Conservation (phyloP, 2,113 vertebrate genomes). For the Pantherophis guttatus region DNA sequence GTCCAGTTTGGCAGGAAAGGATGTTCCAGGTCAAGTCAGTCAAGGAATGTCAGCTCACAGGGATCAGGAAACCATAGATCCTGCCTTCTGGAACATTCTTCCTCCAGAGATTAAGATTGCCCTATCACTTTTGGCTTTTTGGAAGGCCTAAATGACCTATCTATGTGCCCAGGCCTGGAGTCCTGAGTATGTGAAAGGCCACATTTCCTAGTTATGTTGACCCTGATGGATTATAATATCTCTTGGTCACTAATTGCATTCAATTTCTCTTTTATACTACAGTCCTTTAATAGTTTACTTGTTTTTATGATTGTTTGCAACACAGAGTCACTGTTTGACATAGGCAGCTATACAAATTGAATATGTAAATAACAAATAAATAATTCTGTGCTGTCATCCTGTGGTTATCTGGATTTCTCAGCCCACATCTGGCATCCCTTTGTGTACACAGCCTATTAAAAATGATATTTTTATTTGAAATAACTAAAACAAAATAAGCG, state of each 20-base stretch:
- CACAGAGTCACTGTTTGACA: not conserved
- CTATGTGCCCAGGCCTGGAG: not conserved
- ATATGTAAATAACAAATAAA: not conserved
- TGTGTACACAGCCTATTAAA: not conserved
- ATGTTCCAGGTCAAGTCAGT: not conserved
- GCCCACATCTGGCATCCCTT: not conserved
- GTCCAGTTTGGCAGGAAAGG: not conserved
- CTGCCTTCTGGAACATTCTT: not conserved
- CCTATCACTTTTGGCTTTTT: not conserved
- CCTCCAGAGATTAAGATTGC: not conserved
- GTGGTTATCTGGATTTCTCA: not conserved
- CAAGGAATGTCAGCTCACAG: not conserved
- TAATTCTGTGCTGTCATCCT: not conserved
- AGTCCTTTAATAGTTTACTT: not conserved
- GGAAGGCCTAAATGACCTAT: not conserved
- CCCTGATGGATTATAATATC: not conserved
- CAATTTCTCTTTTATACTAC: not conserved
- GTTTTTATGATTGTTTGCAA: not conserved
- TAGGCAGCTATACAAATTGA: not conserved
- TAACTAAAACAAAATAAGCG: not conserved
- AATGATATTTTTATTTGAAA: not conserved
- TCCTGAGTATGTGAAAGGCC: not conserved
- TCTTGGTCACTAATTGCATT: not conserved
- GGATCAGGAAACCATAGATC: not conserved
- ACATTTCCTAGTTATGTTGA: not conserved